These are phyloP conservation scores for Acanthis flammea DNA, from an alignment of 2,797 vertebrate genomes.

Conservation along the genomic window DNA sequence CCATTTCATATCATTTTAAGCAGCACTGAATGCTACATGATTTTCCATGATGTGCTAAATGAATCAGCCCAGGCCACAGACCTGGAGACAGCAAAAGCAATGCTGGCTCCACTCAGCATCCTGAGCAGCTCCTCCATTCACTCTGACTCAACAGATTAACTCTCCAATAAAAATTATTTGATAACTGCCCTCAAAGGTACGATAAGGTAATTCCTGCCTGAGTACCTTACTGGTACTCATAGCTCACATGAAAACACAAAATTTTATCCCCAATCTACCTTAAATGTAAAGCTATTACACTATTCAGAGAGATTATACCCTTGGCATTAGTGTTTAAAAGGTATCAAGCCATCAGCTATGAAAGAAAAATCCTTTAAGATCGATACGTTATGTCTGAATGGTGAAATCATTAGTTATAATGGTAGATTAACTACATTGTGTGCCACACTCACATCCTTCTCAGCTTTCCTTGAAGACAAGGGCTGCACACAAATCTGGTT, in stretches of 20 bases:
- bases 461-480: not conserved
- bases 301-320: conserved; percentile 44
- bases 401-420: conserved; percentile 41
- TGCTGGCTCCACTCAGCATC: conserved; percentile 65
- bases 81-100: conserved; percentile 39
- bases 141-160: conserved; percentile 68
- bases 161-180: conserved; percentile 64
- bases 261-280: conserved; percentile 61
- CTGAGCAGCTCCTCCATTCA: conserved; percentile 54
- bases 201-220: conserved; percentile 63
- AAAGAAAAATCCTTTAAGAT: conserved; percentile 48
- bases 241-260: conserved; percentile 49
- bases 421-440: conserved; percentile 11
- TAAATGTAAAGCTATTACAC: conserved; percentile 43
- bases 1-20: conserved; percentile 67
- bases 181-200: conserved; percentile 61
- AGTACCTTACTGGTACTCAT: conserved; percentile 34
- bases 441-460: not conserved
- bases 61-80: conserved; percentile 63
- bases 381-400: not conserved
- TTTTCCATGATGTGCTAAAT: conserved; percentile 69
- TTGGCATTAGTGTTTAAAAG: conserved; percentile 31
- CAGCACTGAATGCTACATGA: conserved; percentile 60
- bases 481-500: not conserved
- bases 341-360: conserved; percentile 26